These are phyloP conservation scores for Gasteruption jaculator DNA, from an alignment of 2,888 invertebrate species.

Conservation along the genomic window DNA sequence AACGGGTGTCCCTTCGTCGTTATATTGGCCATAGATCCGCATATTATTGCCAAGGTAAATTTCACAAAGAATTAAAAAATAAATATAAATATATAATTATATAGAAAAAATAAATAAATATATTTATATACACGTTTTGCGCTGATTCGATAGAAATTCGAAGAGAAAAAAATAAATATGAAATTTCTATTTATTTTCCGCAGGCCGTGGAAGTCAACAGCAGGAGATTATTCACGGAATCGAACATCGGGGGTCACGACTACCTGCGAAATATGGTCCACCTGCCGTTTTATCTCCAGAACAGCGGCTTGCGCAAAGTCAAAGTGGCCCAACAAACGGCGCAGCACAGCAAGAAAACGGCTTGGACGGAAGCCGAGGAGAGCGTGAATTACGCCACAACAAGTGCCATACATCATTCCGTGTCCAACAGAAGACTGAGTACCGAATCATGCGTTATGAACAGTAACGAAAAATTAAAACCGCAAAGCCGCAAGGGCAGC, in stretches of 20 bases:
- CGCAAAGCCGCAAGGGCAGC: slow-evolving; percentile 57
- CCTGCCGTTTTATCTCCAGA: slow-evolving; percentile 96
- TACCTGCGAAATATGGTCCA: slow-evolving; percentile 95
- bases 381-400: slow-evolving; percentile 49
- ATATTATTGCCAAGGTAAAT: slow-evolving; percentile 90
- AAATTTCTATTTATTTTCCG: slow-evolving; percentile 5
- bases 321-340: slow-evolving; percentile 83
- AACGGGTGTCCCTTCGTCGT: slow-evolving; percentile 93
- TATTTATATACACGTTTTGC: no score
- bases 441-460: slow-evolving; percentile 78
- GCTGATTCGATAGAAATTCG: no score
- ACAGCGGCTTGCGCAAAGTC: slow-evolving; percentile 87
- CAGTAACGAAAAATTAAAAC: slow-evolving; percentile 75
- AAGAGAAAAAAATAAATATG: background rate
- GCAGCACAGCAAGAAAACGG: slow-evolving; percentile 42
- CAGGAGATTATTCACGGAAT: slow-evolving; percentile 81
- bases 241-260: slow-evolving; percentile 91
- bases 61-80: no score
- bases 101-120: slow-evolving; percentile 4
- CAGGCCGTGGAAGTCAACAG: slow-evolving; percentile 89
- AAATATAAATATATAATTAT: no score
- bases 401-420: slow-evolving; percentile 54
- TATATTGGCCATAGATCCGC: slow-evolving; percentile 95
- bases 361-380: slow-evolving; percentile 58
- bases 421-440: slow-evolving; percentile 72